These are phyloP conservation scores for Pterobdella sp. DNA, from an alignment of 2,888 invertebrate genomes.

Conservation along the genomic window DNA sequence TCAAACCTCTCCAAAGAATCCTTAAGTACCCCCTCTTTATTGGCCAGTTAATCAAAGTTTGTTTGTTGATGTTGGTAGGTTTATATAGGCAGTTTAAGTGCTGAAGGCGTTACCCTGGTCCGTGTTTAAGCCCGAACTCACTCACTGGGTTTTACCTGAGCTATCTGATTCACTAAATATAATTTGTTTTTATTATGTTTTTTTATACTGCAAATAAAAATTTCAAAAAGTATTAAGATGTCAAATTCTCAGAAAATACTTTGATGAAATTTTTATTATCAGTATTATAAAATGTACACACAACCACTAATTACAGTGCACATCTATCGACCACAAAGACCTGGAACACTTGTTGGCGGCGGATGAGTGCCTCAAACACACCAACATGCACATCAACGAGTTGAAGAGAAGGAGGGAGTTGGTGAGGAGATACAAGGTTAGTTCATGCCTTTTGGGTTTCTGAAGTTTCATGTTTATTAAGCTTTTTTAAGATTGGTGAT, in stretches of 20 bases:
- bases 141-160: background rate
- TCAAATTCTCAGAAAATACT: no score
- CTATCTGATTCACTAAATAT: background rate
- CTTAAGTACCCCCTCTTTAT: constrained; percentile 7
- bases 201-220: no score
- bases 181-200: no score
- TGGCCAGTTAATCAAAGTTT: background rate
- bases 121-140: background rate
- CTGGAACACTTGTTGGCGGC: background rate
- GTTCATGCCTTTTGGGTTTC: no score
- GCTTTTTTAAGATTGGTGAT: no score
- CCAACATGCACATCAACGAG: constrained; percentile 9
- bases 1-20: background rate
- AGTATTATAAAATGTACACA: no score
- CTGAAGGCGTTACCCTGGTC: background rate
- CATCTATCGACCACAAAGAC: background rate
- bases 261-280: no score
- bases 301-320: background rate
- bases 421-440: constrained; percentile 9
- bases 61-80: background rate
- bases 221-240: no score
- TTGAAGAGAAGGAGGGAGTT: background rate
- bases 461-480: no score
- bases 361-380: background rate
- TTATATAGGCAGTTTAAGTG: background rate